phyloP scores from a whole-genome alignment of 2,113 vertebrate species.

The Onychorhynchus coronatus region DNA sequence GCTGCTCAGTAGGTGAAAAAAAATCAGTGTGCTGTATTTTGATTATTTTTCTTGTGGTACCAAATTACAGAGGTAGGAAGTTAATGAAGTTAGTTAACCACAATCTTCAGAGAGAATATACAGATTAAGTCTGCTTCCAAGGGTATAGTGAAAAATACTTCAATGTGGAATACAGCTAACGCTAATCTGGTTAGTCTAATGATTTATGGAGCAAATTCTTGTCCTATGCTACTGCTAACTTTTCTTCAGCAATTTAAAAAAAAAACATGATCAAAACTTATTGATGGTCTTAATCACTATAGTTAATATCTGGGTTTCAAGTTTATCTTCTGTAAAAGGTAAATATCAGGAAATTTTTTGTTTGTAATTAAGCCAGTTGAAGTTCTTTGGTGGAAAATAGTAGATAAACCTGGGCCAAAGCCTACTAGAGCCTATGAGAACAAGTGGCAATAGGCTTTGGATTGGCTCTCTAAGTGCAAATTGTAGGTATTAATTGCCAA shows the following conservation, averaged over 20 bases:
- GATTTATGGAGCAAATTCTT: background rate
- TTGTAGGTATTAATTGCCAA: background rate
- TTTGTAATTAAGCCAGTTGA: background rate
- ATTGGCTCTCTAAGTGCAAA: background rate
- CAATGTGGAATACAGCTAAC: too few species aligned
- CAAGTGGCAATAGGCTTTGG: background rate
- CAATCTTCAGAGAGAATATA: too few species aligned
- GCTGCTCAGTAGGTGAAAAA: background rate
- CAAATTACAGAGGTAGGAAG: too few species aligned
- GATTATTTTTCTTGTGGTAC: background rate
- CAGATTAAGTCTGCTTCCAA: too few species aligned
- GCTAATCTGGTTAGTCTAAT: background rate
- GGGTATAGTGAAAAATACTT: too few species aligned
- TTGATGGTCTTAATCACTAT: background rate
- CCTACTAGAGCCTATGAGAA: background rate
- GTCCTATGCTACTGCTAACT: background rate
- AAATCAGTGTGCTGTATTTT: background rate
- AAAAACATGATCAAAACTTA: background rate
- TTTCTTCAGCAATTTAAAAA: background rate
- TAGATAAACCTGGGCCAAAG: background rate
- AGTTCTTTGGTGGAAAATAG: background rate
- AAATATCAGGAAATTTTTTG: too few species aligned
- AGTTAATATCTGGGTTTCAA: background rate
- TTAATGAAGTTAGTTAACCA: too few species aligned
- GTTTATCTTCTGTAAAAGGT: background rate